Evolutionary conservation across 2,113 vertebrate genomes (phyloP), one percentile per base, ranked within the genome.

Genomic region (Echinops telfairi): DNA sequence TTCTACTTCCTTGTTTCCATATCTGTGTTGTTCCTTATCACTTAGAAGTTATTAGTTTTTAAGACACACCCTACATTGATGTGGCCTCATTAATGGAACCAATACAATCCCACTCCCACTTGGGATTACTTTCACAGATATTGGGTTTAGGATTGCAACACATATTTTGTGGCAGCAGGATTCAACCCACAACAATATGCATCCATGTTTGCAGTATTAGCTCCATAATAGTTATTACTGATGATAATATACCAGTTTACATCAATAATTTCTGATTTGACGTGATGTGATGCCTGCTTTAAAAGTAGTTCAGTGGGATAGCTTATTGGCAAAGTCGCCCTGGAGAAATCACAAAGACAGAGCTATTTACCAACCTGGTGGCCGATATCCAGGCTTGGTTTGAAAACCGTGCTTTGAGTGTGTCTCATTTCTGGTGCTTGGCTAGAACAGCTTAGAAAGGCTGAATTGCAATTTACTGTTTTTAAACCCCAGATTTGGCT

Each of bases 401-500:
- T 64, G 57, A 53, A 85, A 95, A 89, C 92, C 3, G 17, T 85
- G 66, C 43, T 95, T 62, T 84, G 60, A 93, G 92, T 36, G 53
- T 92, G 36, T 6, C 29, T 86, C 2, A 7, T 58, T 87, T 73
- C 60, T 84, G 33, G n/a, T 43, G 20, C 87, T 88, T 93, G 84
- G 76, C 94, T 38, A 90, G 80, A 86, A 80, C 23, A 82, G 17
- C 58, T 83, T 62, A 88, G 85, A 75, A 83, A 84, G 43, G 12
- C 80, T 64, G 57, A 90, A 89, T 92, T 95, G 77, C 82, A 87
- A 93, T 82, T 78, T 77, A 29, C 68, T 92, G 33, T 58, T 86
- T 92, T 92, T 78, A 88, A 92, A 92, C 88, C 31, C 66, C 91
- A 90, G 88, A 94, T 84, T 89, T 95, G 95, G 77, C 90, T 95